Base-by-base conservation (phyloP, 2,113 vertebrate genomes). In the Leuciscus idus region DNA sequence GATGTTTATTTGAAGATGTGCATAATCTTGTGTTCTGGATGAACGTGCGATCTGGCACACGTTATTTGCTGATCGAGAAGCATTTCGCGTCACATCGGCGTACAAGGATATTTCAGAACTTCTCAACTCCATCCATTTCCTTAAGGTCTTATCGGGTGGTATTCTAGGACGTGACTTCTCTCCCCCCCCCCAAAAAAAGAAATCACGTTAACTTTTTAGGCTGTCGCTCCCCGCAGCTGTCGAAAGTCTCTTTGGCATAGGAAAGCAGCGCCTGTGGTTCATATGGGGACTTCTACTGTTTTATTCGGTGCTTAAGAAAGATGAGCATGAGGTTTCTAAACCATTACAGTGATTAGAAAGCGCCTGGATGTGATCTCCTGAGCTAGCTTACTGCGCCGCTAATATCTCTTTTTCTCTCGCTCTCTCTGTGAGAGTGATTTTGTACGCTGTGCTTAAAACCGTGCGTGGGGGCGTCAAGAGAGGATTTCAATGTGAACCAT, bases 401-500 rank as follows among this genome's bases (percentile, higher is more conserved):
- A 94, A 95, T 95, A 94, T 87, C 90, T 90, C 88, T 90, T 81
- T 90, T 59, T 48, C 85, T 91, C 89, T 91, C 93, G 92, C 90
- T 92, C 89, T 92, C 91, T 91, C 76, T 92, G 90, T 94, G 93
- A 94, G 94, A 95, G 95, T 94, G 95, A 95, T 95, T 95, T 91
- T 94, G 93, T 94, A 94, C 93, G 94, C 94, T 95, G 93, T 94
- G 93, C 92, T 95, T 93, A 95, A 95, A 95, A 89, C 93, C 94
- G 23, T 75, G 80, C 94, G 93, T 94, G 94, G 94, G 93, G 94
- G 94, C 93, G 94, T 93, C 92, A 89, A 94, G 93, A 95, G 94
- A 94, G 94, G 94, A 95, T 96, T 96, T 96, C 94, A 94, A 95
- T 94, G 92, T 88, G 91, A 93, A 70, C 90, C 92, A 93, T 91